phyloP scores from a whole-genome alignment of 2,888 invertebrate genomes.

The Parnassius mnemosyne region DNA sequence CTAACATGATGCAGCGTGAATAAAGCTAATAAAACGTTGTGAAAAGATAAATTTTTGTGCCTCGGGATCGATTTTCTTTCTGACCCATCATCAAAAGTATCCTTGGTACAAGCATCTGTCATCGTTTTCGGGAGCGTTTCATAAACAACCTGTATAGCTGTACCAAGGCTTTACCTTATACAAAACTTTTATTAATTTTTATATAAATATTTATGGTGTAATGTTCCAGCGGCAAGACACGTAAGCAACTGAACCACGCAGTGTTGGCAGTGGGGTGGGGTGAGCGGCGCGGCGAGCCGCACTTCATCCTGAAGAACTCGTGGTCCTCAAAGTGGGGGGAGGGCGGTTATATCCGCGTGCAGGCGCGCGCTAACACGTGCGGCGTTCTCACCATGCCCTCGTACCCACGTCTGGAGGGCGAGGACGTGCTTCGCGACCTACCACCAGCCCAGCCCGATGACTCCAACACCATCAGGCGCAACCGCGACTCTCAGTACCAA shows the following conservation, averaged over 20 bases:
- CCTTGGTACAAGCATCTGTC: no score
- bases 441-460: background rate
- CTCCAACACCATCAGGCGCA: background rate
- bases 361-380: conserved; percentile 60
- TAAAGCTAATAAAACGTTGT: no score
- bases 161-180: no score
- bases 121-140: no score
- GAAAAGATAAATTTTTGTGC: no score
- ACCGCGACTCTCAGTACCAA: conserved; percentile 3
- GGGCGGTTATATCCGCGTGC: conserved; percentile 55
- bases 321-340: conserved; percentile 61
- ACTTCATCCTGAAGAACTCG: conserved; percentile 67
- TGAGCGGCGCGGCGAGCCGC: conserved; percentile 45
- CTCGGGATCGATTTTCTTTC: no score
- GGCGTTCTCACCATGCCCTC: conserved; percentile 57
- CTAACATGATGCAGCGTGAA: no score
- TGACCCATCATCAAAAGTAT: no score
- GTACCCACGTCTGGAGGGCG: conserved; percentile 49
- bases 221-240: conserved; percentile 41
- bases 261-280: conserved; percentile 69
- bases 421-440: conserved; percentile 42
- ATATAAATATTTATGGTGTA: background rate
- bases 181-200: no score
- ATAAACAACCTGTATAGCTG: no score
- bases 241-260: conserved; percentile 51